Conservation (phyloP, 2,888 invertebrate genomes). For the Nomada ferruginata region DNA sequence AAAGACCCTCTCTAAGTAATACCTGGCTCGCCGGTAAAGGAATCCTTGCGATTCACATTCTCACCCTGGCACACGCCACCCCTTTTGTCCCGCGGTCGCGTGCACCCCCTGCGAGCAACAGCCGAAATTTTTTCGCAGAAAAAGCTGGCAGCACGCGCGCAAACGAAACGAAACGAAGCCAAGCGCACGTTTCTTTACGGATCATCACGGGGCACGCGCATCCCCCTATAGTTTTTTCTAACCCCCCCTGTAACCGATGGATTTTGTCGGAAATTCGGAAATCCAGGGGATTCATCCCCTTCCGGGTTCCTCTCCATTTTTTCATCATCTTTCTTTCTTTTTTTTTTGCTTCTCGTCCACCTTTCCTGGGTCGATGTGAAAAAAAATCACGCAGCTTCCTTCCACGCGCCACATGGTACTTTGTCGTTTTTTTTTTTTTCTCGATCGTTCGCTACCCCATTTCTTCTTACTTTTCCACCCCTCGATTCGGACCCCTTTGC, state of each 20-base stretch:
- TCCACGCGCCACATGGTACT: conserved; percentile 81
- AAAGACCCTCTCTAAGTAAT: background rate
- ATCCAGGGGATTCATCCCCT: conserved; percentile 59
- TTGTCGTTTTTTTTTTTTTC: conserved; percentile 73
- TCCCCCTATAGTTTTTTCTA: conserved; percentile 28
- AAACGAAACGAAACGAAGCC: conserved; percentile 19
- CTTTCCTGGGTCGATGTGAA: conserved; percentile 54
- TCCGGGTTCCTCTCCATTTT: conserved; percentile 44
- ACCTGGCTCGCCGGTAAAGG: background rate
- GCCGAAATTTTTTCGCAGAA: conserved; percentile 46
- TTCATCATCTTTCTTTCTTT: conserved; percentile 5
- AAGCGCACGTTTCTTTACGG: background rate
- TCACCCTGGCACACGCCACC: conserved; percentile 48
- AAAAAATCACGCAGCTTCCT: conserved; percentile 69
- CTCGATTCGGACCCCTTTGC: conserved; percentile 75
- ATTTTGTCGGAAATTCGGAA: conserved; percentile 59
- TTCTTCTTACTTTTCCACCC: conserved; percentile 56
- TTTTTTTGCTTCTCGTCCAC: conserved; percentile 22
- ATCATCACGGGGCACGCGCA: conserved; percentile 31
- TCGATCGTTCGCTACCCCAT: background rate
- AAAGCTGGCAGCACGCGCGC: conserved; percentile 43
- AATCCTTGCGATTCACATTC: conserved; percentile 26
- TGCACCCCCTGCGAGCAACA: conserved; percentile 33
- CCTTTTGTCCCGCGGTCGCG: conserved; percentile 53
- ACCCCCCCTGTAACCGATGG: conserved; percentile 54